Evolutionary conservation across 2,888 invertebrate species (phyloP), one percentile per base, ranked within the genome.

Genomic region (Stictocephala bisonia): DNA sequence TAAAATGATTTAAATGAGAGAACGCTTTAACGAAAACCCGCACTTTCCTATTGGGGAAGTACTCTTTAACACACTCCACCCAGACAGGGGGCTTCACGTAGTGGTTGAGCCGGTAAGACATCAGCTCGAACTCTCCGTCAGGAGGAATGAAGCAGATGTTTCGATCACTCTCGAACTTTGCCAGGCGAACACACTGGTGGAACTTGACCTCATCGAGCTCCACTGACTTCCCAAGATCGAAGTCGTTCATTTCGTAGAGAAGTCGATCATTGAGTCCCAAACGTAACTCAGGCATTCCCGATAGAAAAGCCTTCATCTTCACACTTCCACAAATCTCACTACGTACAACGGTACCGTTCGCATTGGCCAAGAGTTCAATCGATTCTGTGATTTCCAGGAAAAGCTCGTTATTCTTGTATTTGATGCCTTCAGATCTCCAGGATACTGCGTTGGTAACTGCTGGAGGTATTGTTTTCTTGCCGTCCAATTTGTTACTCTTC

Each of bases 361-460:
- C 88, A 82, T 87, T 87, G 4, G 87, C 87, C 85, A 90, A 82
- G 74, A 91, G 83, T 81, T 90, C 90, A 26, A 91, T 89, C 68
- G 88, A 89, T 81, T 90, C 90, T 74, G 90, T 89, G 13, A 90
- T 90, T 83, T 90, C 90, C 20, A 90, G 83, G 80, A 91, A 90
- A 1, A 90, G 90, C 84, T 90, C 90, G 83, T 90, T 90, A 81
- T 90, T 90, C 53, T 90, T 84, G 81, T 90, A 90, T 79, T 89
- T 90, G 76, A 90, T 87, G 13, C 89, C 89, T 79, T 90, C 90
- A 0, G 89, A 87, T 74, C 90, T 83, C 90, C 90, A 90, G 0
- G 89, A 89, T 15, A 90, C 90, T n/a, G 90, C 90, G 82, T 90
- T 90, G 3, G 90, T 90, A 2, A 90, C 90, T 22, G 90, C 89